These are phyloP conservation scores for Puffinus mauretanicus DNA, from an alignment of 2,113 vertebrate genomes.

Conservation along the genomic window DNA sequence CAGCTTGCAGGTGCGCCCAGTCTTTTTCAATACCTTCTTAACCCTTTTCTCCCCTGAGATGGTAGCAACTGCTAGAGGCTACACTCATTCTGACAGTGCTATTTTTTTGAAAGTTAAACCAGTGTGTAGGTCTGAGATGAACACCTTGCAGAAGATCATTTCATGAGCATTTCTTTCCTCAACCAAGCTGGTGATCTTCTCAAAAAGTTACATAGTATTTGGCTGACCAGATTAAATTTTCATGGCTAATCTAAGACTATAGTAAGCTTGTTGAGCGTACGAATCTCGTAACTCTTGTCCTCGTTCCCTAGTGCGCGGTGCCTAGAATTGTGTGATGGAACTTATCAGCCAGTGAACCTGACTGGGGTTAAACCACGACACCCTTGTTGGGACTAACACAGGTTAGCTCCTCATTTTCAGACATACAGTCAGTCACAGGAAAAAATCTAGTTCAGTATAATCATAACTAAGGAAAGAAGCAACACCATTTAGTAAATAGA, in stretches of 20 bases:
- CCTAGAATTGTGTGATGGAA: not conserved
- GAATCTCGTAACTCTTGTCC: not conserved
- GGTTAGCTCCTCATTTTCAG: not conserved
- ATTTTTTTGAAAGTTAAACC: not conserved
- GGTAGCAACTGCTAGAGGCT: not conserved
- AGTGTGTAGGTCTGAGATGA: not conserved
- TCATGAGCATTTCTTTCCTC: not conserved
- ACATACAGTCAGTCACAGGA: not conserved
- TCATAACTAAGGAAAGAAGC: not conserved
- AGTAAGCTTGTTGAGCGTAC: fast-evolving
- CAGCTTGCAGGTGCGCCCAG: not conserved
- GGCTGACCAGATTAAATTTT: not conserved
- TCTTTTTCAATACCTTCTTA: not conserved
- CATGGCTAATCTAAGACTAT: not conserved
- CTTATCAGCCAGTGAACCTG: not conserved
- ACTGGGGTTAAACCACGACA: no score
- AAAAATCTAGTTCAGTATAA: not conserved
- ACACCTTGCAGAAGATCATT: not conserved
- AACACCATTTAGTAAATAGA: not conserved
- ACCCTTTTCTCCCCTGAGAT: not conserved
- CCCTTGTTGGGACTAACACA: not conserved
- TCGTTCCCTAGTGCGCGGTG: not conserved
- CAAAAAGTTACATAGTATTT: not conserved
- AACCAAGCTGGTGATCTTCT: not conserved
- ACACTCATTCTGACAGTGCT: not conserved